Percentiles rank a stretch among this genome's conserved stretches.
These are phyloP conservation scores for Myrmecophaga tridactyla DNA, from an alignment of 2,113 vertebrate genomes.

Conservation along the genomic window DNA sequence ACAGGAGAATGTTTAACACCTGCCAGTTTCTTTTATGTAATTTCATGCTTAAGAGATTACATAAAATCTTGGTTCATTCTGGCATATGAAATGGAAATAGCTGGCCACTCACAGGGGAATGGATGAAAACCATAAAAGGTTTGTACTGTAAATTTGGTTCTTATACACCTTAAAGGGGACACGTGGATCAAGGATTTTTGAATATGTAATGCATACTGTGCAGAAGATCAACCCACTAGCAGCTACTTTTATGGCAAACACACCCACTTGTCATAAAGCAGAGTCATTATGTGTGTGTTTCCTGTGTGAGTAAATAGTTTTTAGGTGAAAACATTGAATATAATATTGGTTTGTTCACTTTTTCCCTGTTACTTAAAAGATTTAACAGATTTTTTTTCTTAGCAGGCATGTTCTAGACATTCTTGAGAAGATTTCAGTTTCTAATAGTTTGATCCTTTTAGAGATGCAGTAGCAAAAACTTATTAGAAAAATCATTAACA, in stretches of 20 bases:
- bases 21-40: slow-evolving; percentile 31
- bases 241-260: not conserved
- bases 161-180: not conserved
- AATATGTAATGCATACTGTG: not conserved
- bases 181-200: not conserved
- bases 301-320: not conserved
- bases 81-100: slow-evolving; percentile 49
- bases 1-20: slow-evolving; percentile 27
- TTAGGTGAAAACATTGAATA: not conserved
- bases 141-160: not conserved
- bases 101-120: not conserved
- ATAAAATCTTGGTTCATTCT: slow-evolving; percentile 43
- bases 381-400: not conserved
- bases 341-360: not conserved
- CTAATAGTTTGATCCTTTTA: not conserved
- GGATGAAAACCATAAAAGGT: not conserved
- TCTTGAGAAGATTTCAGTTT: not conserved
- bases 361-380: not conserved
- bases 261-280: not conserved
- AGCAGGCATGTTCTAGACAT: not conserved
- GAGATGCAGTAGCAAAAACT: not conserved
- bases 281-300: not conserved
- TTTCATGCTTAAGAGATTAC: slow-evolving; percentile 14
- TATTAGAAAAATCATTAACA: not conserved
- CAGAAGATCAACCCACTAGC: not conserved